These are phyloP conservation scores for Sebastes itinus DNA, from an alignment of 2,797 vertebrate genomes.

Conservation along the genomic window DNA sequence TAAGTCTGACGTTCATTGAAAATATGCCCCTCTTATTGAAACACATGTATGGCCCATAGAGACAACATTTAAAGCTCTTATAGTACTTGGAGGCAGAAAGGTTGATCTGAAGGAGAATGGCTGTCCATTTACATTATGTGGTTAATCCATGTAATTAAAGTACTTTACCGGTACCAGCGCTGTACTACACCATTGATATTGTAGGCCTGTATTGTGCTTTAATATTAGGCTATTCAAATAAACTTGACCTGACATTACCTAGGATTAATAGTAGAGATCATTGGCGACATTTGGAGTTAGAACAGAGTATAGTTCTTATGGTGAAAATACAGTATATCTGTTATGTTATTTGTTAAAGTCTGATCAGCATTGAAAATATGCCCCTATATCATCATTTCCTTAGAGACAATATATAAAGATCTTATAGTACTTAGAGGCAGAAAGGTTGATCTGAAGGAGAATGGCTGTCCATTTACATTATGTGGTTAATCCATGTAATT, in stretches of 20 bases:
- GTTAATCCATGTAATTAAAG: conserved; percentile 11
- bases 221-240: neutral
- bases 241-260: neutral
- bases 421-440: neutral
- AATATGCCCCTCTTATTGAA: too few species aligned
- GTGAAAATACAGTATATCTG: neutral
- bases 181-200: neutral
- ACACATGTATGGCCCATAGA: neutral
- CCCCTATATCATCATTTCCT: neutral
- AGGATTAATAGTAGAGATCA: neutral
- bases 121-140: conserved; percentile 6
- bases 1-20: neutral
- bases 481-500: conserved; percentile 13
- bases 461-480: conserved; percentile 4
- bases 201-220: neutral
- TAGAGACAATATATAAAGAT: neutral
- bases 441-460: neutral
- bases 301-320: neutral
- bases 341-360: neutral
- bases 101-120: neutral
- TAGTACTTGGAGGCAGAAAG: neutral
- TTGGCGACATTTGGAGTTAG: neutral
- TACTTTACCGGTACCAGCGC: conserved; percentile 1
- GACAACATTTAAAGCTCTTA: neutral
- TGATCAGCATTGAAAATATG: too few species aligned